phyloP scores from a whole-genome alignment of 2,888 invertebrate genomes.

The Oasisia sp. region DNA sequence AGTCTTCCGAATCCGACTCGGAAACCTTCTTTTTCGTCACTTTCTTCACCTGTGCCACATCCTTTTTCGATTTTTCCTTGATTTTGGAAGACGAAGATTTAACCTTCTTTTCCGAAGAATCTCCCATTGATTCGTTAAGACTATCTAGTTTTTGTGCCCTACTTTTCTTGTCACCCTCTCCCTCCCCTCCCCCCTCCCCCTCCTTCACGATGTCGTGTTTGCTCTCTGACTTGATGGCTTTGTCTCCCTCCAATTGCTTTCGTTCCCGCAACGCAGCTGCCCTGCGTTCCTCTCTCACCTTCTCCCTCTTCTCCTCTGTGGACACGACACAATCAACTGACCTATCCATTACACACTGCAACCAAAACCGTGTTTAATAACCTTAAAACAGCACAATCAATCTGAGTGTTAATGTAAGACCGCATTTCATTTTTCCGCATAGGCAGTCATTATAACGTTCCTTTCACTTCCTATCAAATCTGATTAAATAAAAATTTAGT shows the following conservation, averaged over 20 bases:
- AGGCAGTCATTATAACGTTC: no score
- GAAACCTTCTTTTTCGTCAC: not conserved
- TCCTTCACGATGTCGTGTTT: not conserved
- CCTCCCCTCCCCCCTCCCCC: slow-evolving; percentile 8
- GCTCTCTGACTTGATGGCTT: slow-evolving; percentile 10
- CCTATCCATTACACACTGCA: no score
- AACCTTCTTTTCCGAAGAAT: not conserved
- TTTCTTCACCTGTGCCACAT: not conserved
- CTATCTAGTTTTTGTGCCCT: not conserved
- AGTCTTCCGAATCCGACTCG: slow-evolving; percentile 21
- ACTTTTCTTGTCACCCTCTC: slow-evolving; percentile 17
- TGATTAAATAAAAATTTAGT: no score
- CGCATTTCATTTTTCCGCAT: no score
- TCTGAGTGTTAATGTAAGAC: no score
- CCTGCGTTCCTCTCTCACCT: not conserved
- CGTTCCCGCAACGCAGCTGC: not conserved
- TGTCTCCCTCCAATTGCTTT: not conserved
- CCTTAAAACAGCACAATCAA: no score
- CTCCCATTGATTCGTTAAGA: not conserved
- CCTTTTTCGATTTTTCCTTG: not conserved
- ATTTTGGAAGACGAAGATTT: not conserved
- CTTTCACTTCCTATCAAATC: no score
- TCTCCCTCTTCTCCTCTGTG: not conserved
- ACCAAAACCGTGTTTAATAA: no score
- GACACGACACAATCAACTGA: not conserved